Evolutionary conservation across 2,113 vertebrate genomes (phyloP).

Genomic region (Coregonus clupeaformis): DNA sequence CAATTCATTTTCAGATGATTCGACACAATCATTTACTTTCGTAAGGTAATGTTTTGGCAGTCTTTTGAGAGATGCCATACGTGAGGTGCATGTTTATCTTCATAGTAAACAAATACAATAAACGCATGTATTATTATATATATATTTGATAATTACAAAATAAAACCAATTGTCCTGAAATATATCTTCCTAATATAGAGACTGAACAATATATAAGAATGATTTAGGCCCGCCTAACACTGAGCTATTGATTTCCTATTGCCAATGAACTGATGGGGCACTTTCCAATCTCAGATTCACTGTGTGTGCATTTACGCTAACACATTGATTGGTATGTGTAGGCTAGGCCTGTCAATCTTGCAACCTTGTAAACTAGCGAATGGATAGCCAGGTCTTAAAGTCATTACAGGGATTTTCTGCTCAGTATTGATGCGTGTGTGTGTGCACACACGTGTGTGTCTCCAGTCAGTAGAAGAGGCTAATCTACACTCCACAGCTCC

Average conservation of each 20-base stretch:
- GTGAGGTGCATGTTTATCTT: too few relatives aligned
- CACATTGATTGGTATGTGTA: constrained; percentile 54
- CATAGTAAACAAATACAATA: too few relatives aligned
- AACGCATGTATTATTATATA: too few relatives aligned
- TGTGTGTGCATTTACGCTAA: constrained; percentile 48
- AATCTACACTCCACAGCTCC: constrained; percentile 51
- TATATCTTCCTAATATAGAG: constrained; percentile 1
- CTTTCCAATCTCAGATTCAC: constrained; percentile 58
- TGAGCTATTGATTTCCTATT: constrained; percentile 61
- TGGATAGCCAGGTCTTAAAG: constrained; percentile 59
- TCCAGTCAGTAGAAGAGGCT: constrained; percentile 29
- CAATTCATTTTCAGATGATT: not conserved
- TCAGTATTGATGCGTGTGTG: constrained; percentile 48
- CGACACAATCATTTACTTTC: too few relatives aligned
- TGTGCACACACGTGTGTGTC: not conserved
- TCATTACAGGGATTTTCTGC: constrained; percentile 65
- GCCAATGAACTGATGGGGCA: constrained; percentile 41
- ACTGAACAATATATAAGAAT: constrained; percentile 34
- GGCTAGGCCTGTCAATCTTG: constrained; percentile 59
- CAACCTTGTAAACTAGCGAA: constrained; percentile 64
- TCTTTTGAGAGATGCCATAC: too few relatives aligned
- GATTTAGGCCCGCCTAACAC: constrained; percentile 15
- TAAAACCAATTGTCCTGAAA: too few relatives aligned
- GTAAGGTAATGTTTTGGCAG: too few relatives aligned
- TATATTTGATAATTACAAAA: too few relatives aligned